Base-by-base conservation (phyloP, 2,888 invertebrate species). In the Cantharis flavilabris region DNA sequence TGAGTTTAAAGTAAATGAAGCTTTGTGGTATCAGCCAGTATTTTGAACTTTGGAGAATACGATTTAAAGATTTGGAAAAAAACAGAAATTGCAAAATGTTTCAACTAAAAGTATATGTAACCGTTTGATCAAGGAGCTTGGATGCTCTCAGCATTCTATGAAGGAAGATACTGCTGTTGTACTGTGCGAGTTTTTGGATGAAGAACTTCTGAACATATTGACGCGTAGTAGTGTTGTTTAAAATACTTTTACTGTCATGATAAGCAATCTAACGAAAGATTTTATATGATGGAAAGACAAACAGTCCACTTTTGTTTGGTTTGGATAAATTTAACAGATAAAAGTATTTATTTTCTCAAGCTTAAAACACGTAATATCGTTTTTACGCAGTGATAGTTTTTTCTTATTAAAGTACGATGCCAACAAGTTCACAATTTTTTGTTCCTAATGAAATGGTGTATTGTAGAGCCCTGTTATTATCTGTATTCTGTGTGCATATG, bases 381-480 rank as follows among this genome's bases (percentile, higher is more conserved):
- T 64, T 64, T 64, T 64, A 20, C 20, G 18, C 9, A 20, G 20
- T 20, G 26, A 67, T 23, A 67, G 65, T 67, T 16, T 20, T 67
- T 67, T 20, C 23, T 13, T 49, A 13, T 13, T 18, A 63, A n/a
- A 67, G 26, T 67, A 26, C 18, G 67, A 14, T 23, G 26, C 23
- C 23, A 26, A 20, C 65, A 65, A 26, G 62, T 33, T 73, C 9
- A 28, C 13, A 49, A 28, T 74, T 76, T 72, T 74, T 77, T 74
- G 70, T 71, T 16, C 30, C 33, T 73, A 74, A 77, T 74, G 62
- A 77, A 77, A 77, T 77, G 77, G 70, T 71, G 33, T 64, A 74
- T 73, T 77, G 77, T 73, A 71, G 71, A 77, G 73, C 74, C 77
- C 77, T 77, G 77, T 74, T 74, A 77, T 77, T 77, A 77, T 71